Percentiles rank a stretch among this genome's conserved stretches.
These are phyloP conservation scores for Ptychochromis oligacanthus DNA, from an alignment of 2,113 vertebrate species.

Conservation along the genomic window DNA sequence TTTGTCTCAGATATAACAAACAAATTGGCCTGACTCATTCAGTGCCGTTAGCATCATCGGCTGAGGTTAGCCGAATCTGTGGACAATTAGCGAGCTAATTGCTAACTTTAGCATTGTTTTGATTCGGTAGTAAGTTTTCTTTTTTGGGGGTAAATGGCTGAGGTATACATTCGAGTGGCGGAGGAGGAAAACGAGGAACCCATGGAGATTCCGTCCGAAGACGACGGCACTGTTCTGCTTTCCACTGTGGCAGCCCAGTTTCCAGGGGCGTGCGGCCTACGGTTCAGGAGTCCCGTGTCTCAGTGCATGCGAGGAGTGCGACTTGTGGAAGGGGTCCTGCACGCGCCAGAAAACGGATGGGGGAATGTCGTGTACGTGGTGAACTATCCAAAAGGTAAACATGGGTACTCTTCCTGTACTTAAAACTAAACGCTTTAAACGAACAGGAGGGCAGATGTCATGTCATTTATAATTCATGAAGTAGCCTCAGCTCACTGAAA, in stretches of 20 bases:
- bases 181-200: slow-evolving; percentile 99
- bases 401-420: neutral
- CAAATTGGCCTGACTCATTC: slow-evolving; percentile 15
- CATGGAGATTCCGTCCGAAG: slow-evolving; percentile 97
- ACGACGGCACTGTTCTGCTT: slow-evolving; percentile 94
- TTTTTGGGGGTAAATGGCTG: slow-evolving; percentile 76
- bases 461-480: slow-evolving; percentile 50
- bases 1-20: neutral
- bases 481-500: neutral
- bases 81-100: slow-evolving; percentile 24
- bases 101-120: slow-evolving; percentile 19
- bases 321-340: slow-evolving; percentile 92
- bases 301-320: slow-evolving; percentile 98
- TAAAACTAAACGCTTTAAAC: neutral
- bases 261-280: slow-evolving; percentile 94
- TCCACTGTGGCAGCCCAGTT: slow-evolving; percentile 98
- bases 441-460: neutral
- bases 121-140: neutral
- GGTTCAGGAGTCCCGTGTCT: slow-evolving; percentile 94
- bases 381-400: slow-evolving; percentile 96
- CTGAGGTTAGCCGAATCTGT: slow-evolving; percentile 59
- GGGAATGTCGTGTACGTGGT: slow-evolving; percentile 94
- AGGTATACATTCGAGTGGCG: slow-evolving; percentile 94
- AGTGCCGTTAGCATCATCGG: slow-evolving; percentile 42
- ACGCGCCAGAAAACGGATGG: slow-evolving; percentile 94